Base-by-base conservation (phyloP, 2,888 invertebrate genomes). In the Luffia ferchaultella region DNA sequence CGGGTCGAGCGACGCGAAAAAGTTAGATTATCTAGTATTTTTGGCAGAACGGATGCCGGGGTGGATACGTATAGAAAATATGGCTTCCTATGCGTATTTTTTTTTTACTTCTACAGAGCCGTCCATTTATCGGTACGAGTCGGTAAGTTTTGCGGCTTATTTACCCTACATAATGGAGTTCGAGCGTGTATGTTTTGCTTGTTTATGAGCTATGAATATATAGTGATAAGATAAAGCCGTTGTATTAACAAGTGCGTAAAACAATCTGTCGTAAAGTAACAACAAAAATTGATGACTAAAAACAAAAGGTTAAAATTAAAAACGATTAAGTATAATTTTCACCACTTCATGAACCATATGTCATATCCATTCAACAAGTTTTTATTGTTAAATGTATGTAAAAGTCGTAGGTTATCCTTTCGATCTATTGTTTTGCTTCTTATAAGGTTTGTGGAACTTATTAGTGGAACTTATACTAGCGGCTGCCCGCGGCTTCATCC, bases 1-100 rank as follows among this genome's bases (percentile, higher is more conserved):
- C 61, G 54, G 2, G 50, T 19, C 15, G 50, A 45, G 40, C 49
- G 49, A 49, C 49, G 30, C 3, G 30, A 12, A 30, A 30, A 30
- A 30, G 30, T 30, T 77, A 78, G 78, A 83, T 83, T 78, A 80
- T 82, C 79, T 78, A 70, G 73, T 69, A 77, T 76, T 76, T 77
- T 78, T 78, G 78, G 76, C 77, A 71, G 63, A 18, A 63, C 67
- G 67, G 65, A 64, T 68, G 68, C 71, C 73, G 68, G 82, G 80
- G 77, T 76, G 76, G 75, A 70, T 73, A 72, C 72, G 73, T 63
- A 60, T 65, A 68, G 70, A 75, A 82, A 82, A 82, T 82, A 83
- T 83, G 79, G 79, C 79, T 83, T 83, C 82, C 82, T 78, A 73
- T 78, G 74, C 69, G 67, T 73, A 70, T 30, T 30, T 30, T 30